A percentile compares a stretch with the other conserved stretches of the same genome.
Evolutionary conservation across 2,113 vertebrate species (phyloP).

Genomic region (Takifugu flavidus): DNA sequence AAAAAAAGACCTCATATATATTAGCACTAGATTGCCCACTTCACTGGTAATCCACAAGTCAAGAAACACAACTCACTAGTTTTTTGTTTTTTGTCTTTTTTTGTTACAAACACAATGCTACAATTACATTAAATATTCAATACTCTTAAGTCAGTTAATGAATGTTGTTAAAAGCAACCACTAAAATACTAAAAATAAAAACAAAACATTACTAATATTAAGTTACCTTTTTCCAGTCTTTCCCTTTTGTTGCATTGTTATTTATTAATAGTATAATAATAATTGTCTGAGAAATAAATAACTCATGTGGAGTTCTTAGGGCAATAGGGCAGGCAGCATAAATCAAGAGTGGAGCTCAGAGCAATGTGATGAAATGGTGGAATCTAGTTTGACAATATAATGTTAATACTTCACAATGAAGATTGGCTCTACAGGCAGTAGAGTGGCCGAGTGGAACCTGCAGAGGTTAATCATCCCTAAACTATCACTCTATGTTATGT

Average conservation of each 20-base stretch:
- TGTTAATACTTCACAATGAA: constrained; percentile 50
- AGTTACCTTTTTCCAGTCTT: constrained; percentile 81
- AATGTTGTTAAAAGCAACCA: constrained; percentile 84
- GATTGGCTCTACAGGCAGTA: constrained; percentile 42
- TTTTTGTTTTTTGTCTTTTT: constrained; percentile 69
- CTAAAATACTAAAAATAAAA: constrained; percentile 80
- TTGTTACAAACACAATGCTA: constrained; percentile 86
- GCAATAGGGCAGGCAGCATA: constrained; percentile 81
- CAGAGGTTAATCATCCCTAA: constrained; percentile 38
- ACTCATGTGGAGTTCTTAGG: constrained; percentile 77
- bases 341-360: constrained; percentile 76
- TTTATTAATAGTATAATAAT: constrained; percentile 78
- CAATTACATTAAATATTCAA: constrained; percentile 86
- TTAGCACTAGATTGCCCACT: constrained; percentile 85
- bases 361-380: constrained; percentile 68
- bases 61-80: constrained; percentile 85
- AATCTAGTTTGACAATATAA: constrained; percentile 45
- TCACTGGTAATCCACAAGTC: constrained; percentile 85
- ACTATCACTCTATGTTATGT: constrained; percentile 52
- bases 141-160: constrained; percentile 84
- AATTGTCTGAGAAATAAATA: constrained; percentile 81
- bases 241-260: constrained; percentile 77
- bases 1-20: constrained; percentile 84
- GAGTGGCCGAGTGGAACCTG: constrained; percentile 30
- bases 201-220: constrained; percentile 81